phyloP scores from a whole-genome alignment of 2,888 invertebrate genomes.

The Parnassius orleans region DNA sequence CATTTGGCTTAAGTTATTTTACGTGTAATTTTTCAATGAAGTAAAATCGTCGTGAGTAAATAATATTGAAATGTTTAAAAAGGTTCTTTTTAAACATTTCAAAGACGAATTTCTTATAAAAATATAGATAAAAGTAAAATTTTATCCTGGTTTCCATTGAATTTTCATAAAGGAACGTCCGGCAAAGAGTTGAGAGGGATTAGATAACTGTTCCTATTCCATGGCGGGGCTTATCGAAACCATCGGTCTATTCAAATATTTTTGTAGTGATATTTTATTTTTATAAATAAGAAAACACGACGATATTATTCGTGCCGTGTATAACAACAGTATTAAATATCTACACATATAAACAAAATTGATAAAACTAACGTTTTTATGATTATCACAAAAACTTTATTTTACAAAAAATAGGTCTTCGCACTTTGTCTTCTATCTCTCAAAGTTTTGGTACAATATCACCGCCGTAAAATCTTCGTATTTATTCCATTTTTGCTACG shows the following conservation, averaged over 20 bases:
- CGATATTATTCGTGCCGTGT: slow-evolving; percentile 35
- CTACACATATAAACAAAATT: too few species aligned
- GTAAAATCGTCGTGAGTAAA: too few species aligned
- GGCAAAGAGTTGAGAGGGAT: slow-evolving; percentile 65
- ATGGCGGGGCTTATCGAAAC: slow-evolving; percentile 58
- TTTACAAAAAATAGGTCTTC: too few species aligned
- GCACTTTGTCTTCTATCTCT: too few species aligned
- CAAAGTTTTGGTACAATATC: too few species aligned
- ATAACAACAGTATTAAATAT: too few species aligned
- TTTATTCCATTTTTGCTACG: too few species aligned
- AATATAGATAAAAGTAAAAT: slow-evolving; percentile 31
- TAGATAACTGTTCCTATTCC: slow-evolving; percentile 41
- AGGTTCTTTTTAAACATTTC: slow-evolving; percentile 22
- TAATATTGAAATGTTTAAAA: slow-evolving; percentile 17
- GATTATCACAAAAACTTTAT: too few species aligned
- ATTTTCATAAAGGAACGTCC: slow-evolving; percentile 60
- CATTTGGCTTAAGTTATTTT: too few species aligned
- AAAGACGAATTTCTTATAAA: slow-evolving; percentile 29
- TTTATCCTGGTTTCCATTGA: slow-evolving; percentile 41
- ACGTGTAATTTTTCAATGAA: too few species aligned
- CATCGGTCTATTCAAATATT: slow-evolving; percentile 64
- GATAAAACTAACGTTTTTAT: too few species aligned
- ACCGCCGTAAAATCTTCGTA: too few species aligned
- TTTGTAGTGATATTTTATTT: slow-evolving; percentile 76
- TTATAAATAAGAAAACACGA: slow-evolving; percentile 42